Evolutionary conservation across 1,140 invertebrate species (phyloP), one percentile per base, ranked within the genome.

Genomic region (Drepana arcuata): DNA sequence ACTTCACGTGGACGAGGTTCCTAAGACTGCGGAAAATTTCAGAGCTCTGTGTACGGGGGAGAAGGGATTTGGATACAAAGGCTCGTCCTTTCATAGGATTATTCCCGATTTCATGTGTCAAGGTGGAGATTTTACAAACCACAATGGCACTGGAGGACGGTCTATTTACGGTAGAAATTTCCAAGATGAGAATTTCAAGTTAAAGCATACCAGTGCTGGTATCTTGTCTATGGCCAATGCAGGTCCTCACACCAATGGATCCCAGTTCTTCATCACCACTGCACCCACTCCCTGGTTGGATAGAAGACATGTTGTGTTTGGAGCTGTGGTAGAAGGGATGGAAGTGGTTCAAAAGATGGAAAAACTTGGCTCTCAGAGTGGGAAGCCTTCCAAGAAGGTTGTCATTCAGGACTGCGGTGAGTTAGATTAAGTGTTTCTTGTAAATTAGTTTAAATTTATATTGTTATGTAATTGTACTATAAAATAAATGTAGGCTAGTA

Each of bases 101-200:
- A 95, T 96, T 55, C 94, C 94, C 12, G 89, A 93, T 50, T 95
- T 95, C 74, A 95, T 94, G 92, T 90, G 90, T 49, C 93, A 94
- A 74, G 87, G 91, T 43, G 90, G 91, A 14, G 92, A 94, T 53
- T 93, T 93, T 64, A 93, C 91, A 14, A 87, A 87, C 39, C 86
- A 89, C 57, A 91, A 93, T 78, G 91, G 92, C 47, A 94, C 92
- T 64, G 92, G 92, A 23, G 92, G 92, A 33, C 92, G 91, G 63
- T 92, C 90, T 23, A 93, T 93, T 65, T 93, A 92, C 54, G 91
- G 93, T 0, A 79, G 86, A 16, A 92, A 91, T 52, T 95, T 95
- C 70, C 87, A 85, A 16, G 93, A 95, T 79, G 93, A 95, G 58
- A 95, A 95, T 80, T 95, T 95, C 70, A 80, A 69, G 2, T 71